Evolutionary conservation across 1,140 invertebrate genomes (phyloP).

Genomic region (Drosophila leontia): DNA sequence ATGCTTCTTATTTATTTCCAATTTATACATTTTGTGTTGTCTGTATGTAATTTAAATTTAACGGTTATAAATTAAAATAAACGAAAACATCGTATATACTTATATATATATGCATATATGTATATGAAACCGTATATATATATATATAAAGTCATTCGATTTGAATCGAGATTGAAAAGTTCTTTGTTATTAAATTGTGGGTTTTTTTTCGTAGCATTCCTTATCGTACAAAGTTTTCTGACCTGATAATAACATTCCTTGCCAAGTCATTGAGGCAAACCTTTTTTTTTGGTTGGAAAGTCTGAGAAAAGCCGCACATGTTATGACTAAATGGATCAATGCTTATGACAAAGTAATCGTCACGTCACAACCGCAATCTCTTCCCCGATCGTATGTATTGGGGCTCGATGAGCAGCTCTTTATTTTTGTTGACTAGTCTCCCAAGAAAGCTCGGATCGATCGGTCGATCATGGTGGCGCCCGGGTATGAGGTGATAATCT

Average conservation of each 20-base stretch:
- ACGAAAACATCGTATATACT: conserved; percentile 61
- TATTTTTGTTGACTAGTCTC: background rate
- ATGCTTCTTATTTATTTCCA: conserved; percentile 70
- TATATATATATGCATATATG: conserved; percentile 65
- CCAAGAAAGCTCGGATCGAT: background rate
- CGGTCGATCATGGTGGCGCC: conserved; percentile 1
- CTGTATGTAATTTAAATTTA: conserved; percentile 80
- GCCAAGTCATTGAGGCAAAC: background rate
- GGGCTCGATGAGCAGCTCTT: background rate
- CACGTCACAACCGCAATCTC: conserved; percentile 1
- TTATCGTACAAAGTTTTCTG: background rate
- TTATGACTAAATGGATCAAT: conserved; percentile 9
- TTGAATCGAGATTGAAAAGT: conserved; percentile 20
- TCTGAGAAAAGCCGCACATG: background rate
- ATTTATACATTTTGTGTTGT: conserved; percentile 80
- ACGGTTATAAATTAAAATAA: conserved; percentile 75
- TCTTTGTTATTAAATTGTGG: conserved; percentile 15
- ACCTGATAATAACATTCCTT: background rate
- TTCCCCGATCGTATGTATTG: background rate
- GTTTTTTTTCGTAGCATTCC: background rate
- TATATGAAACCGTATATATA: conserved; percentile 58
- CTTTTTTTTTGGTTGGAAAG: background rate
- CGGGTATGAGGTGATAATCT: conserved; percentile 1
- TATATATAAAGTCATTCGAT: conserved; percentile 53
- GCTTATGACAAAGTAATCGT: background rate